Conservation (phyloP, 2,113 vertebrate genomes). For the Melospiza georgiana region DNA sequence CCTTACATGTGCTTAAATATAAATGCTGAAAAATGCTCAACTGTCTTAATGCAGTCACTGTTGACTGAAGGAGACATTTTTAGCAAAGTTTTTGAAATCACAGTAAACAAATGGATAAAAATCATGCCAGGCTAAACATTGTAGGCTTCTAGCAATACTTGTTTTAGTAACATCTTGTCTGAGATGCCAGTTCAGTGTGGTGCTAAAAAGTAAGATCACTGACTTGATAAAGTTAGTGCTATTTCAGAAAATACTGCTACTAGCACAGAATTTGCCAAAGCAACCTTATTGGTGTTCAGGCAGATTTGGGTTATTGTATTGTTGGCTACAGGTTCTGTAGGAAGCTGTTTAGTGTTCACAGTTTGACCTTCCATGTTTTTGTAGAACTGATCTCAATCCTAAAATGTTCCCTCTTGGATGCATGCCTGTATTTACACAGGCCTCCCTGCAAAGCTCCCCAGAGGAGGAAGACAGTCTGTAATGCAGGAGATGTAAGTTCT, state of each 20-base stretch:
- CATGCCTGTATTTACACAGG: neutral
- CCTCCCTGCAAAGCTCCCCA: neutral
- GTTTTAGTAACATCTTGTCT: conserved; percentile 35
- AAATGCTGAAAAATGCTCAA: neutral
- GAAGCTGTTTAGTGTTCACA: neutral
- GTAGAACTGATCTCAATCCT: neutral
- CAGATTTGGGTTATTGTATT: neutral
- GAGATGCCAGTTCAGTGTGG: neutral
- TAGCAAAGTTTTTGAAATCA: neutral
- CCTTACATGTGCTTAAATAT: neutral
- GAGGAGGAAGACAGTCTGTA: neutral
- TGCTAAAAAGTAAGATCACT: neutral
- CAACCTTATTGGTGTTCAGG: neutral
- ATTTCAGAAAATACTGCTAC: conserved; percentile 16
- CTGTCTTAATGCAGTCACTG: neutral
- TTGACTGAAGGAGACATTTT: neutral
- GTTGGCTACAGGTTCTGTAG: neutral
- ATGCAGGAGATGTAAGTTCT: neutral
- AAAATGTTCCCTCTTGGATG: neutral
- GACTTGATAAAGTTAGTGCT: conserved; percentile 10
- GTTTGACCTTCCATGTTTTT: neutral
- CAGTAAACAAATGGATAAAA: conserved; percentile 43
- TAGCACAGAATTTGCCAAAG: neutral
- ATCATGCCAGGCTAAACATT: conserved; percentile 13
- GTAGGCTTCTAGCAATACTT: conserved; percentile 12